Evolutionary conservation across 2,797 vertebrate species (phyloP).

Genomic region (Jordanella pulchra): DNA sequence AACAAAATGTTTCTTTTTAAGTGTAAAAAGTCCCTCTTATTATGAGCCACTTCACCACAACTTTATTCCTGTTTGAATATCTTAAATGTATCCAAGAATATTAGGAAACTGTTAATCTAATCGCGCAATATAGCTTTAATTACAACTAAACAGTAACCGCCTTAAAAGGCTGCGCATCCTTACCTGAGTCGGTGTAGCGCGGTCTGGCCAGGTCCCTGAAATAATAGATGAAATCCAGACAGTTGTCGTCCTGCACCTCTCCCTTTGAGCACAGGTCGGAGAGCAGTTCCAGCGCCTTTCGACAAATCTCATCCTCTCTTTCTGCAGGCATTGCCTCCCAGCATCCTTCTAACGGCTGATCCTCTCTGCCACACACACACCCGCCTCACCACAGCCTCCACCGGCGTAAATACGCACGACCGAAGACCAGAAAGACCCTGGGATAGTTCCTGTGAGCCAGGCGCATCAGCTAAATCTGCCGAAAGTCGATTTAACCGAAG

Average conservation of each 20-base stretch:
- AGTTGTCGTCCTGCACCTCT: slow-evolving; percentile 93
- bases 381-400: not conserved
- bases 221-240: slow-evolving; percentile 94
- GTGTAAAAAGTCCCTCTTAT: not conserved
- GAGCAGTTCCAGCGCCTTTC: slow-evolving; percentile 94
- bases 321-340: slow-evolving; percentile 97
- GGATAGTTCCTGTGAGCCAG: slow-evolving; percentile 27
- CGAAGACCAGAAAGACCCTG: slow-evolving; percentile 37
- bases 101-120: not conserved
- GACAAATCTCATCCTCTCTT: slow-evolving; percentile 97
- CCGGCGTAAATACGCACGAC: slow-evolving; percentile 40
- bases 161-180: slow-evolving; percentile 9
- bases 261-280: slow-evolving; percentile 94
- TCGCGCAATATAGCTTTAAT: not conserved
- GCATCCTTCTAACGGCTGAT: slow-evolving; percentile 88
- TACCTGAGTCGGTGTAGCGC: slow-evolving; percentile 90
- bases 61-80: not conserved
- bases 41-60: not conserved
- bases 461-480: slow-evolving; percentile 21
- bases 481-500: slow-evolving; percentile 15
- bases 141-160: not conserved
- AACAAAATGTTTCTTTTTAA: not conserved
- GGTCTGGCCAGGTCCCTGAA: slow-evolving; percentile 92
- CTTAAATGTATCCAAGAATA: not conserved
- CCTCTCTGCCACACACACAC: slow-evolving; percentile 13